Conservation (phyloP, 1,140 invertebrate genomes). For the Thrips palmi region DNA sequence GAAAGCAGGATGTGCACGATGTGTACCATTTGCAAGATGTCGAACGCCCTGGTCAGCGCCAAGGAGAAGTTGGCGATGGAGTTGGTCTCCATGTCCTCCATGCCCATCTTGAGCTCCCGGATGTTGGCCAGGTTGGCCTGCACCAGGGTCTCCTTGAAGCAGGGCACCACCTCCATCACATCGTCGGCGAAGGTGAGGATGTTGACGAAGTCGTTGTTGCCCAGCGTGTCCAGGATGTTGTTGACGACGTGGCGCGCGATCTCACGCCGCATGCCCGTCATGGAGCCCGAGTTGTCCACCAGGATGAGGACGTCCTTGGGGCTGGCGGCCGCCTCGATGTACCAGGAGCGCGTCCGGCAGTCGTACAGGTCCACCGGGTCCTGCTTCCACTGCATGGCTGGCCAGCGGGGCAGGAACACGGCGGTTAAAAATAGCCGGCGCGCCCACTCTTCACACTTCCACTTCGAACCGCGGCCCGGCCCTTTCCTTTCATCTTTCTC, state of each 20-base stretch:
- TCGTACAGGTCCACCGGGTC: constrained; percentile 52
- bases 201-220: constrained; percentile 95
- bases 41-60: constrained; percentile 79
- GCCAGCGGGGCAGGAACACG: background rate
- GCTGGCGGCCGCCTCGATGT: constrained; percentile 91
- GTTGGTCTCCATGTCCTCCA: constrained; percentile 57
- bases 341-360: constrained; percentile 76
- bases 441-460: too few relatives aligned
- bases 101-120: constrained; percentile 58
- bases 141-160: constrained; percentile 61
- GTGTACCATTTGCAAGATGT: constrained; percentile 45
- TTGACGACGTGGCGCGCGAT: constrained; percentile 65
- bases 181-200: constrained; percentile 59
- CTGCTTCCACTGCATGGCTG: constrained; percentile 33
- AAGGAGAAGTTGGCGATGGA: constrained; percentile 89
- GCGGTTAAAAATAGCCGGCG: too few relatives aligned
- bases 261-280: constrained; percentile 70
- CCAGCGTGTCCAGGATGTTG: constrained; percentile 84
- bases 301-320: constrained; percentile 95
- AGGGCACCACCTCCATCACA: constrained; percentile 48
- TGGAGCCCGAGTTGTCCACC: constrained; percentile 91
- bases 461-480: too few relatives aligned
- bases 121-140: constrained; percentile 74
- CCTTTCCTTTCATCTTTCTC: too few relatives aligned
- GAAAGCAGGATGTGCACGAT: background rate